Conservation (phyloP, 2,888 invertebrate genomes). For the Melanophora roralis region DNA sequence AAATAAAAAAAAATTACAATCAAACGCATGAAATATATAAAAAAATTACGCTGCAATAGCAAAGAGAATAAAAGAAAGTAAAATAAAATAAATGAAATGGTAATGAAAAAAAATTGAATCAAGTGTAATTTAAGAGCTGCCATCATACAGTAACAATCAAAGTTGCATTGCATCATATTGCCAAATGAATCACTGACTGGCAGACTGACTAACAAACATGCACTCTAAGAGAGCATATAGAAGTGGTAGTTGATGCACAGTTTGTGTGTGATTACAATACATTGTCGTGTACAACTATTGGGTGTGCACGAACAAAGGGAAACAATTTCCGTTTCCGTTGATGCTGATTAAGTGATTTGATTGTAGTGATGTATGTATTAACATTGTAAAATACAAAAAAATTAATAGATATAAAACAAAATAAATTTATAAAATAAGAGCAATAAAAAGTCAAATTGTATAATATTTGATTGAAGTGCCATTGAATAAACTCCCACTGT, state of each 20-base stretch:
- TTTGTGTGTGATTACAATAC: conserved; percentile 4
- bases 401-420: not conserved
- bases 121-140: conserved; percentile 59
- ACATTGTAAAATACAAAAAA: conserved; percentile 16
- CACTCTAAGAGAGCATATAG: not conserved
- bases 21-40: not conserved
- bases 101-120: conserved; percentile 56
- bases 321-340: conserved; percentile 63
- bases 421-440: conserved; percentile 24
- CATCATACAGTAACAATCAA: conserved; percentile 54
- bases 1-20: conserved; percentile 13
- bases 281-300: conserved; percentile 38
- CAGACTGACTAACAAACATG: not conserved
- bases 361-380: conserved; percentile 46
- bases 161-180: conserved; percentile 48
- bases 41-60: not conserved
- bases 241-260: not conserved
- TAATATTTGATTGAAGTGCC: conserved; percentile 53
- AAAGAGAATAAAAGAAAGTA: not conserved
- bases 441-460: conserved; percentile 11
- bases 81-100: conserved; percentile 38
- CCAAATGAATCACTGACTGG: conserved; percentile 37
- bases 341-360: conserved; percentile 61
- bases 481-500: conserved; percentile 49
- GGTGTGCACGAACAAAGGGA: conserved; percentile 56